Evolutionary conservation across 1,140 invertebrate genomes (phyloP).

Genomic region (Streblospio benedicti): DNA sequence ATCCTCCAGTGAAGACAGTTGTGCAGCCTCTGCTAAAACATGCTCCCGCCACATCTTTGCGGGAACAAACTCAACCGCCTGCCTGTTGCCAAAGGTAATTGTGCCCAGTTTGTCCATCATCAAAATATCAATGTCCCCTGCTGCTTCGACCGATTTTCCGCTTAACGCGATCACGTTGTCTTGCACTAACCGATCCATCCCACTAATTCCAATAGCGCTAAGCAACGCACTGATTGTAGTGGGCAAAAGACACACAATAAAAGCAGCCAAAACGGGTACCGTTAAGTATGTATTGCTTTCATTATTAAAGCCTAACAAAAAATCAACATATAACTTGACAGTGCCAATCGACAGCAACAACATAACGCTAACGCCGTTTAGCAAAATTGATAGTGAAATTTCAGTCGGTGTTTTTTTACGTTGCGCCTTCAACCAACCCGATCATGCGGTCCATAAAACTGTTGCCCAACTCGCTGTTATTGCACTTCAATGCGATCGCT

Average conservation of each 20-base stretch:
- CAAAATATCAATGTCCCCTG: background rate
- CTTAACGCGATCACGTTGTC: constrained; percentile 1
- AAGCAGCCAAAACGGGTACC: constrained; percentile 1
- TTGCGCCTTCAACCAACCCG: constrained; percentile 12
- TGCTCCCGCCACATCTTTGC: background rate
- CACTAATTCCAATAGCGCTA: constrained; percentile 8
- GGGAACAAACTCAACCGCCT: background rate
- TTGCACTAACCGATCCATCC: constrained; percentile 8
- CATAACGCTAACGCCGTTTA: background rate
- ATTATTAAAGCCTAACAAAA: background rate
- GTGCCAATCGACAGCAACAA: background rate
- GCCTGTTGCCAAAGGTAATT: background rate
- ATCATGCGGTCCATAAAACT: constrained; percentile 12
- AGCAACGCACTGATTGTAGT: constrained; percentile 9
- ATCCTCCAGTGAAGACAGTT: background rate
- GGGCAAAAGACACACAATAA: constrained; percentile 6
- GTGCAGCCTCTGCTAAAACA: background rate
- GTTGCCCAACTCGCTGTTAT: background rate
- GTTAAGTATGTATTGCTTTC: background rate
- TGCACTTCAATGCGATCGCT: background rate
- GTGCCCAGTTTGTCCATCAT: background rate
- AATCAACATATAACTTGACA: background rate
- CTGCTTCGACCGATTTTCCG: background rate
- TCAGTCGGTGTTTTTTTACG: constrained; percentile 12
- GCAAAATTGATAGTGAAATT: constrained; percentile 4